Percentiles rank a stretch among this genome's conserved stretches.
Evolutionary conservation across 2,113 vertebrate genomes (phyloP).

Genomic region (Psilopogon haemacephalus): DNA sequence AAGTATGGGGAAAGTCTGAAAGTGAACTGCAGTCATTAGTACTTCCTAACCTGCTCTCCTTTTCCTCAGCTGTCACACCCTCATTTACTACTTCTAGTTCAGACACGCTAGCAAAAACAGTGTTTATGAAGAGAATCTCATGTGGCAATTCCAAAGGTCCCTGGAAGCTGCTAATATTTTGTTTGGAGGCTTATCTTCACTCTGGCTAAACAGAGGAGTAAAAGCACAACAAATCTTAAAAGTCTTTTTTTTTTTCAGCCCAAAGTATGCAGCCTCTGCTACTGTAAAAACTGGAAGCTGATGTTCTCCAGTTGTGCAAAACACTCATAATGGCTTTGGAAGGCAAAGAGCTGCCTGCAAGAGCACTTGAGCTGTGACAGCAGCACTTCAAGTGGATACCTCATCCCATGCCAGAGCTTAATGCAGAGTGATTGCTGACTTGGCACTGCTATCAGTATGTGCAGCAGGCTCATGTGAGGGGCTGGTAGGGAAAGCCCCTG

Average conservation of each 20-base stretch:
- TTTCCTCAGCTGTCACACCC: background rate
- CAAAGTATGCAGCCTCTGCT: background rate
- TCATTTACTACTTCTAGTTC: background rate
- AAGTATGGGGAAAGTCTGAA: background rate
- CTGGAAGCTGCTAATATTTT: background rate
- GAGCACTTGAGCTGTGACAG: background rate
- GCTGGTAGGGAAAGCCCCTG: background rate
- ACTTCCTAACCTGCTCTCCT: background rate
- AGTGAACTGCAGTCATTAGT: background rate
- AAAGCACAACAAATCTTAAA: background rate
- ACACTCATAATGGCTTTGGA: background rate
- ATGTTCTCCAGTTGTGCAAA: background rate
- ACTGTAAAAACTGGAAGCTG: background rate
- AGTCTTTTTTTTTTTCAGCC: background rate
- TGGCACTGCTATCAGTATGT: rapidly evolving
- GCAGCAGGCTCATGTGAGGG: background rate
- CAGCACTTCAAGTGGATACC: background rate
- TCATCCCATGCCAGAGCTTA: rapidly evolving
- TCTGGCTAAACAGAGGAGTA: background rate
- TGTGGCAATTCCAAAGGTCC: background rate
- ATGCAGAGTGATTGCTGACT: background rate
- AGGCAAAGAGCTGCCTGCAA: background rate
- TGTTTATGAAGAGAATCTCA: background rate
- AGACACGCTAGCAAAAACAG: background rate
- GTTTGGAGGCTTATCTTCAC: background rate